Percentiles rank a stretch among this genome's conserved stretches.
Conservation (phyloP, 2,888 invertebrate genomes). For the Galeruca laticollis region DNA sequence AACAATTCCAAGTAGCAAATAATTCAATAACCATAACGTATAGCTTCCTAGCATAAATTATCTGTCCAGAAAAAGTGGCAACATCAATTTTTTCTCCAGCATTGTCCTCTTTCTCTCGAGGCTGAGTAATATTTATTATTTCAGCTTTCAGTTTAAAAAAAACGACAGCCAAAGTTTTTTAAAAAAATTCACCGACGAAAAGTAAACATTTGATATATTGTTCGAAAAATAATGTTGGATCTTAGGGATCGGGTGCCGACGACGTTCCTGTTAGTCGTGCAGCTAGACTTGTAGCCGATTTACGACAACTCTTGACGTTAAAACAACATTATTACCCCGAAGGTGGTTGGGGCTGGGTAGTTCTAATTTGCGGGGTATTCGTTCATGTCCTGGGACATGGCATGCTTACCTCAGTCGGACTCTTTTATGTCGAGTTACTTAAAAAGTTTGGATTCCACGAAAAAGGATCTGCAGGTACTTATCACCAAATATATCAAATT, state of each 20-base stretch:
- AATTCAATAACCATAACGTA: too few relatives aligned
- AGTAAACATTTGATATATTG: too few relatives aligned
- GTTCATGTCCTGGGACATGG: conserved; percentile 83
- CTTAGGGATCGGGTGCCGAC: conserved; percentile 61
- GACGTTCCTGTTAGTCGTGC: conserved; percentile 70
- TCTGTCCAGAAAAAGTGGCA: too few relatives aligned
- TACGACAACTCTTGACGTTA: conserved; percentile 74
- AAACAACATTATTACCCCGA: conserved; percentile 89
- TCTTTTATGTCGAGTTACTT: conserved; percentile 65
- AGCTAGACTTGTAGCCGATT: conserved; percentile 69
- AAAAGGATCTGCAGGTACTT: conserved; percentile 79
- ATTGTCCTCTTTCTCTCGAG: too few relatives aligned
- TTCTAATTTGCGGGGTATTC: conserved; percentile 78
- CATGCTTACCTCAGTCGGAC: conserved; percentile 75
- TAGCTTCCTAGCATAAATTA: too few relatives aligned
- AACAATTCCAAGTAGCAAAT: too few relatives aligned
- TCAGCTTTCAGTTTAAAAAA: too few relatives aligned
- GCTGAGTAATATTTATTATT: too few relatives aligned
- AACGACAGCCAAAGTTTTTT: too few relatives aligned
- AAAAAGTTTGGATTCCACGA: conserved; percentile 70
- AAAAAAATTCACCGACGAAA: not conserved
- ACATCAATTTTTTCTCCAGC: too few relatives aligned
- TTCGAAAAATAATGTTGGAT: not conserved
- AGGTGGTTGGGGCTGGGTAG: conserved; percentile 90
- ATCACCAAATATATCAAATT: conserved; percentile 45